Evolutionary conservation across 2,888 invertebrate genomes (phyloP).

Genomic region (Cantharis nigra): DNA sequence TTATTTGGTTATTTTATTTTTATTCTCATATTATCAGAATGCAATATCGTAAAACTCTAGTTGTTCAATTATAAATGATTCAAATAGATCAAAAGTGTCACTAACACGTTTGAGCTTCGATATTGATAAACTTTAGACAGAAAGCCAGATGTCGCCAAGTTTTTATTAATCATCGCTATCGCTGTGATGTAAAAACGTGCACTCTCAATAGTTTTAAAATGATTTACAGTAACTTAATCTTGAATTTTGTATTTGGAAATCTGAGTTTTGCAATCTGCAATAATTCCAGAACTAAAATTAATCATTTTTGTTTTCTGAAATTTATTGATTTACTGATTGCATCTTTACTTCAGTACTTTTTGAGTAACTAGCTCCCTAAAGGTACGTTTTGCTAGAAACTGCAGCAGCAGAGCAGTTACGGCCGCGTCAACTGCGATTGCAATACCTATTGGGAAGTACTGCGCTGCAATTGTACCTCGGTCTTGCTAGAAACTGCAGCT

Average conservation of each 20-base stretch:
- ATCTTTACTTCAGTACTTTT: background rate
- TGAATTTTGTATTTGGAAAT: background rate
- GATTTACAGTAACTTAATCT: background rate
- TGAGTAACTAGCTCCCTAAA: no score
- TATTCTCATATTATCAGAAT: background rate
- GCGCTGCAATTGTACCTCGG: no score
- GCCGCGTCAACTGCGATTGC: no score
- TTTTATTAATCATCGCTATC: background rate
- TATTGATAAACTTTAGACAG: background rate
- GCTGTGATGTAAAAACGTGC: background rate
- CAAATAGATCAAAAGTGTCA: background rate
- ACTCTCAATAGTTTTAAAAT: background rate
- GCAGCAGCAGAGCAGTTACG: no score
- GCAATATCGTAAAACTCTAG: background rate
- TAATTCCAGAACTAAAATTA: background rate
- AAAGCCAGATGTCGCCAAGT: background rate
- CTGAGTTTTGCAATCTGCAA: background rate
- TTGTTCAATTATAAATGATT: background rate
- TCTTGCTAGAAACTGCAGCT: no score
- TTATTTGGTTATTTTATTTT: background rate
- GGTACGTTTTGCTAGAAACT: no score
- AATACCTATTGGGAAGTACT: no score
- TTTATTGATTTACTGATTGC: no score
- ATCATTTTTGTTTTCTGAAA: background rate
- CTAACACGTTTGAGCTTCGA: background rate